phyloP scores from a whole-genome alignment of 2,888 invertebrate genomes.

The Epinotia demarniana region DNA sequence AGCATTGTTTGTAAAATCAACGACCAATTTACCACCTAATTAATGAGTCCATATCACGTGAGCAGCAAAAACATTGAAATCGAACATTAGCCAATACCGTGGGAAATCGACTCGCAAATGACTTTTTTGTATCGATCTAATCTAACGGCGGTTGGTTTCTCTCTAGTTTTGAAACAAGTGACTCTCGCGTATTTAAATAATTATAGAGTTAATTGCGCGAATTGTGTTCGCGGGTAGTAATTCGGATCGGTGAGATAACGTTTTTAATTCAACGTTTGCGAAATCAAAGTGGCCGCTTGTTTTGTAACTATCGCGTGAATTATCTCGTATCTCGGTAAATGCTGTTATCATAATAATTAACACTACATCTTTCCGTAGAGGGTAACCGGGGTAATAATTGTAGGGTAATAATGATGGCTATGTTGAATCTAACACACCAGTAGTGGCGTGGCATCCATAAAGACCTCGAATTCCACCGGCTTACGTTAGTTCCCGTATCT shows the following conservation, averaged over 20 bases:
- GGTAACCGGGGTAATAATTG: neutral
- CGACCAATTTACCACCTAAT: conserved; percentile 34
- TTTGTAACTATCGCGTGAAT: conserved; percentile 32
- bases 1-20: conserved; percentile 31
- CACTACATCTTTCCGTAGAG: neutral
- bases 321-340: conserved; percentile 15
- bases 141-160: conserved; percentile 37
- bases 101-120: conserved; percentile 28
- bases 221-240: conserved; percentile 40
- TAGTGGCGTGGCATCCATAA: too few species aligned
- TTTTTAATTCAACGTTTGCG: conserved; percentile 36
- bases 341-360: conserved; percentile 5
- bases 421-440: too few species aligned
- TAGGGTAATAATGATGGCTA: neutral
- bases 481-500: too few species aligned
- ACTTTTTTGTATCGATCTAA: conserved; percentile 16
- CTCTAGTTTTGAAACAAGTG: conserved; percentile 37
- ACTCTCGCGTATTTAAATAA: conserved; percentile 34
- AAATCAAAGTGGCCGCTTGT: conserved; percentile 35
- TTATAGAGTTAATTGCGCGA: conserved; percentile 36
- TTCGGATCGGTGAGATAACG: conserved; percentile 35
- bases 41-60: conserved; percentile 40
- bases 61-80: conserved; percentile 35
- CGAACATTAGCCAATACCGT: conserved; percentile 39
- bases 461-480: too few species aligned